These are phyloP conservation scores for Papilio glaucus DNA, from an alignment of 1,140 invertebrate genomes.

Conservation along the genomic window DNA sequence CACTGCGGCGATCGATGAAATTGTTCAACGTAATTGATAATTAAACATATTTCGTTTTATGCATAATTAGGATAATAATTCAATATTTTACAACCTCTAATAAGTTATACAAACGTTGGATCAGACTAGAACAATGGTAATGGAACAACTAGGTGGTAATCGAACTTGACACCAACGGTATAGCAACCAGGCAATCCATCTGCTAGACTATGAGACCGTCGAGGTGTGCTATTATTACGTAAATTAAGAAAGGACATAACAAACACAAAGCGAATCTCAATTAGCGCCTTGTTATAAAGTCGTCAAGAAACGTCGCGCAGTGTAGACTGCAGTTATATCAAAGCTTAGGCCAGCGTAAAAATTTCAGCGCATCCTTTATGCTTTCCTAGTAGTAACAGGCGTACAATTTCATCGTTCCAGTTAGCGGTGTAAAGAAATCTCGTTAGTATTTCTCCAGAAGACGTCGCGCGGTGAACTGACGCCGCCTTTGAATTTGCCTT, in stretches of 20 bases:
- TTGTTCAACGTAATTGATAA: constrained; percentile 1
- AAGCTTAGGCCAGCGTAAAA: constrained; percentile 33
- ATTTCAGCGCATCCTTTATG: constrained; percentile 31
- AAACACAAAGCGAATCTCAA: background rate
- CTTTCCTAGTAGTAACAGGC: constrained; percentile 32
- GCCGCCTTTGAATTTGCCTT: constrained; percentile 16
- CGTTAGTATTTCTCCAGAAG: constrained; percentile 27
- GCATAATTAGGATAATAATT: background rate
- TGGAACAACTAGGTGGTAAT: no score
- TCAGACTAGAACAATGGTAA: no score
- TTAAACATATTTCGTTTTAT: background rate
- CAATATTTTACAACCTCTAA: no score
- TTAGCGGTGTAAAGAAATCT: constrained; percentile 19
- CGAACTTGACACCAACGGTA: background rate
- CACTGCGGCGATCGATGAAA: background rate
- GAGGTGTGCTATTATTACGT: background rate
- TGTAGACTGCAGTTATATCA: background rate
- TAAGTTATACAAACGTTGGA: no score
- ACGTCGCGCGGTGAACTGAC: background rate
- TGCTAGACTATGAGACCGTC: background rate
- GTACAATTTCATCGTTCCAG: constrained; percentile 30
- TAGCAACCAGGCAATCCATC: background rate
- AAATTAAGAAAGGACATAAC: background rate
- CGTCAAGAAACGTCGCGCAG: background rate
- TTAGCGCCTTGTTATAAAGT: constrained; percentile 18